Evolutionary conservation across 1,140 invertebrate genomes (phyloP).

Genomic region (Calephelis virginiensis): DNA sequence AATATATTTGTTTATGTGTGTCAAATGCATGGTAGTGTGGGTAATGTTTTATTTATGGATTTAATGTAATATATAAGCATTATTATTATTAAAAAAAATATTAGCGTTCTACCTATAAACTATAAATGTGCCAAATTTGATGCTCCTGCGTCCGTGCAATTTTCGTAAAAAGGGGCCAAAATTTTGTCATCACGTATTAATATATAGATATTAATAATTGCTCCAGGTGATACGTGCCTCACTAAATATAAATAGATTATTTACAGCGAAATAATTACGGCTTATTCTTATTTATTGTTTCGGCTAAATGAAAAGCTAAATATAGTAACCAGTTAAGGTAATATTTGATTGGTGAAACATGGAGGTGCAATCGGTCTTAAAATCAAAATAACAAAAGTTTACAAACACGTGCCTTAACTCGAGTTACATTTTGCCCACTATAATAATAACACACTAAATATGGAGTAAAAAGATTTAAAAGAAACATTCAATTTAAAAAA

Average conservation of each 20-base stretch:
- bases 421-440: constrained; percentile 53
- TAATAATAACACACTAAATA: constrained; percentile 51
- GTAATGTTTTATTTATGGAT: no score
- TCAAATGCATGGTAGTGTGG: no score
- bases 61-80: no score
- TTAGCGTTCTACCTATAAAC: no score
- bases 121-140: no score
- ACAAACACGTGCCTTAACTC: constrained; percentile 63
- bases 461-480: constrained; percentile 45
- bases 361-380: constrained; percentile 31
- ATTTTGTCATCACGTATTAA: no score
- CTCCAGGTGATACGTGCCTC: constrained; percentile 6
- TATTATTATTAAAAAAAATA: no score
- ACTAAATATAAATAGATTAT: constrained; percentile 27
- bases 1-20: no score
- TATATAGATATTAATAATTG: no score
- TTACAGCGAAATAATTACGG: constrained; percentile 25
- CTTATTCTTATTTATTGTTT: constrained; percentile 16
- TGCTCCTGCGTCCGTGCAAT: no score
- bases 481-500: constrained; percentile 66
- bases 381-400: constrained; percentile 60
- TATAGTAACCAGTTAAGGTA: constrained; percentile 4
- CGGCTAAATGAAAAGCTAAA: constrained; percentile 5
- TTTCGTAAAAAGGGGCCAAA: no score
- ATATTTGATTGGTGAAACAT: constrained; percentile 1